Evolutionary conservation across 2,888 invertebrate species (phyloP).

Genomic region (Eristalis intricaria): DNA sequence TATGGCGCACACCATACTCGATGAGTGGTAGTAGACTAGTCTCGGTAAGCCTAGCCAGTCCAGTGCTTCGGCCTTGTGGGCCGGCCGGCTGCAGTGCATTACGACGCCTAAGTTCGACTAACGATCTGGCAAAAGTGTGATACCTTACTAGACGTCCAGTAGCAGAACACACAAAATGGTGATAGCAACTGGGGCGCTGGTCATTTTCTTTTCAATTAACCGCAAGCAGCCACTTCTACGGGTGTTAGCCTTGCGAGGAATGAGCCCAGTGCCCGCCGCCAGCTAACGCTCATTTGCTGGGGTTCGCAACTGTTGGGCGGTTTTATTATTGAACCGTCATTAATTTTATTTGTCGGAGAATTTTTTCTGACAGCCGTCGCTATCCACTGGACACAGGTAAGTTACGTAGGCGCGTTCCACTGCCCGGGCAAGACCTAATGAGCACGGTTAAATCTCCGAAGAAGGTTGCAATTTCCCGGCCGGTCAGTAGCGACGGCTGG

Average conservation of each 20-base stretch:
- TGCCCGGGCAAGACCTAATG: constrained; percentile 39
- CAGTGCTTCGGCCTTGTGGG: constrained; percentile 55
- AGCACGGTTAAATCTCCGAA: constrained; percentile 43
- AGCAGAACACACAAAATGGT: constrained; percentile 24
- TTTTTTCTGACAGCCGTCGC: constrained; percentile 39
- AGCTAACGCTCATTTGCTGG: constrained; percentile 40
- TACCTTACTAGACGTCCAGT: constrained; percentile 41
- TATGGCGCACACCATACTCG: constrained; percentile 35
- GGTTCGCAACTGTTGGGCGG: constrained; percentile 47
- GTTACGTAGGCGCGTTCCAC: constrained; percentile 14
- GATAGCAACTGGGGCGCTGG: constrained; percentile 34
- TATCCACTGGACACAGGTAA: constrained; percentile 3
- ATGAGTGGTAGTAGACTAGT: constrained; percentile 22
- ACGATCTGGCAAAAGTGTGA: constrained; percentile 55
- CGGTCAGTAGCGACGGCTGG: constrained; percentile 21
- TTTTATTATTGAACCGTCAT: constrained; percentile 62
- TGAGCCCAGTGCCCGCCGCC: constrained; percentile 25
- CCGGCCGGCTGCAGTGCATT: constrained; percentile 47
- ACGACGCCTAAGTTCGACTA: constrained; percentile 43
- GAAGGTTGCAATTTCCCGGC: constrained; percentile 61
- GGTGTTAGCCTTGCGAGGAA: constrained; percentile 46
- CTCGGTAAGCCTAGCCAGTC: background rate
- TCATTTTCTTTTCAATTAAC: constrained; percentile 67
- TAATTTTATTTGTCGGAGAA: constrained; percentile 49
- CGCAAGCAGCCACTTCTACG: constrained; percentile 50